Percentiles rank a stretch among this genome's conserved stretches.
Evolutionary conservation across 2,113 vertebrate species (phyloP).

Genomic region (Colaptes auratus): DNA sequence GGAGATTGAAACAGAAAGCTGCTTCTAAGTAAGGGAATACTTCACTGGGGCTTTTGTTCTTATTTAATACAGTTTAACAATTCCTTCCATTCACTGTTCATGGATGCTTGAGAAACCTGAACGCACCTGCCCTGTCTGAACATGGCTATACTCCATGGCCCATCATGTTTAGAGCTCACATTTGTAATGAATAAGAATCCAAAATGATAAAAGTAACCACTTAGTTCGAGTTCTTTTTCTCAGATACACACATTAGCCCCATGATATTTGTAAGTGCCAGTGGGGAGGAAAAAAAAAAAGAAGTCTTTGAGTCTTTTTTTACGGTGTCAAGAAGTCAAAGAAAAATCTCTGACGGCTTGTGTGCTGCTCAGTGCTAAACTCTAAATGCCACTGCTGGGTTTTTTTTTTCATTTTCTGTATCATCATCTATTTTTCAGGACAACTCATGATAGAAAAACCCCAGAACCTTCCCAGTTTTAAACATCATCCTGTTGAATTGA

Average conservation of each 20-base stretch:
- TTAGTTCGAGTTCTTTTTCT: neutral
- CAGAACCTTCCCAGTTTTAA: neutral
- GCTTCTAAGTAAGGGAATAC: conserved; percentile 58
- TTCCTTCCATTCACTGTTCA: conserved; percentile 46
- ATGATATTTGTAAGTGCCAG: neutral
- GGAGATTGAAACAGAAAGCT: conserved; percentile 37
- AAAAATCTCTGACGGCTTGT: neutral
- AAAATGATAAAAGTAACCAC: neutral
- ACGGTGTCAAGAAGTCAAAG: neutral
- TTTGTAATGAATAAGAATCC: neutral
- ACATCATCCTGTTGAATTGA: neutral
- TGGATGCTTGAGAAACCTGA: conserved; percentile 12
- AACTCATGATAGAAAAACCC: neutral
- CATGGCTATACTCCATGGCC: neutral
- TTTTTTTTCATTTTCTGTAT: neutral
- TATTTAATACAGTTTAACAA: conserved; percentile 36
- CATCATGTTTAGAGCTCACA: neutral
- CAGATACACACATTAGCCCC: neutral
- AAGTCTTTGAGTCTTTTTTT: neutral
- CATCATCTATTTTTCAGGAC: neutral
- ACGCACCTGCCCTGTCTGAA: neutral
- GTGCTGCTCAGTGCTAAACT: neutral
- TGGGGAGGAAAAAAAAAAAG: conserved; percentile 23
- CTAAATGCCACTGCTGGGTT: neutral
- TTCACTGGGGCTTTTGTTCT: conserved; percentile 62